Evolutionary conservation across 2,888 invertebrate genomes (phyloP), one percentile per base, ranked within the genome.

Genomic region (Folsomia candida): DNA sequence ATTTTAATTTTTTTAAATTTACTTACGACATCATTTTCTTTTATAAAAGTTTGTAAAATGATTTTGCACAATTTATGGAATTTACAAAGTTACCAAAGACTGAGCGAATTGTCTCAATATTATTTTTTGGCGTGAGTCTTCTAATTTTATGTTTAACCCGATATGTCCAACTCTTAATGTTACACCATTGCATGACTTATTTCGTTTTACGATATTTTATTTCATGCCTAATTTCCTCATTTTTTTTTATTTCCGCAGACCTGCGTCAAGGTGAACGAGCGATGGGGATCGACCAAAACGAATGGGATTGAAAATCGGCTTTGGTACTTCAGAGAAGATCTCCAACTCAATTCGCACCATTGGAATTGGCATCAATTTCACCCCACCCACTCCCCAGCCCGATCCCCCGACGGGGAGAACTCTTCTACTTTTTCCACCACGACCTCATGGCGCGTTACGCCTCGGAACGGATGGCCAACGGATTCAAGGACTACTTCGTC

Each of bases 261-360:
- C 6, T 54, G 54, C 22, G 54, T 54, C 54, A 6, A 14, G 4
- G 54, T 54, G 54, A 54, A 54, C 20, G 54, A 54, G 20, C 6
- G 20, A 20, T 54, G 54, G 54, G 54, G 54, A n/a, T n/a, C n/a
- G n/a, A n/a, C n/a, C n/a, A 54, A 54, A 54, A 54, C 54, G 6
- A 54, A 54, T 54, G 54, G 54, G n/a, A 54, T 54, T 54, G 54
- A 54, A n/a, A 54, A 54, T 22, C 18, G 54, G 22, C 54, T 54
- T 6, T 54, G 54, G 54, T 54, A 14, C n/a, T 54, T 14, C 22
- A 18, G 54, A 22, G 54, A 54, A n/a, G 54, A 54, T n/a, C 11
- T 54, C n/a, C 11, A 6, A 4, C 22, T 54, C 4, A 54, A 54
- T 20, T 14, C 20, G 18, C 54, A 54, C n/a, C 54, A 54, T 54